Conservation (phyloP, 2,113 vertebrate species). For the Scopus umbretta region DNA sequence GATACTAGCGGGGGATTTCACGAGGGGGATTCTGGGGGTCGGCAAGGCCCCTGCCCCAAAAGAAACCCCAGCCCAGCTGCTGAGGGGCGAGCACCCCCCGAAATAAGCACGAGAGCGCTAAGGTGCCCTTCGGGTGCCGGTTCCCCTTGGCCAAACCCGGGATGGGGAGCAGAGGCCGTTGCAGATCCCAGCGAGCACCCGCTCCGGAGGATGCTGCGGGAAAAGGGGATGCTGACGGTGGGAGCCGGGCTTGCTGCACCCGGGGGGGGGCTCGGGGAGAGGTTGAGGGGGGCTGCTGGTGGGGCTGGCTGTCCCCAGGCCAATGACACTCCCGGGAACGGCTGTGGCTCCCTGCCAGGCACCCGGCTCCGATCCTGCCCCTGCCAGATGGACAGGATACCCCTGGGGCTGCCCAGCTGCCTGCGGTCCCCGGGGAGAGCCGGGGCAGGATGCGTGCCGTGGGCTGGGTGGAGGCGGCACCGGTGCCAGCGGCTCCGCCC, state of each 20-base stretch:
- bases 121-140: neutral
- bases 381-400: neutral
- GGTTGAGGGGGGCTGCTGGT: neutral
- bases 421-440: too few species aligned
- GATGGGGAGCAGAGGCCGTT: neutral
- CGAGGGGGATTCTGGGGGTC: fast-evolving
- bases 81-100: neutral
- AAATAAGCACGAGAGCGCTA: neutral
- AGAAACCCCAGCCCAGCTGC: neutral
- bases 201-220: neutral
- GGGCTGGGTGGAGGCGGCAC: neutral
- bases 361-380: neutral
- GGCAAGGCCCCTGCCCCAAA: neutral
- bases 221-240: neutral
- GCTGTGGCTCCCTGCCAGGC: neutral
- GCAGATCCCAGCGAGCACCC: fast-evolving
- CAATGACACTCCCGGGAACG: neutral
- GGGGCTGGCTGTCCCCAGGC: neutral
- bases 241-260: neutral
- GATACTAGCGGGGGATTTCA: too few species aligned
- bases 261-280: fast-evolving
- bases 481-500: neutral
- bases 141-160: neutral
- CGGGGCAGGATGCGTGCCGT: fast-evolving
- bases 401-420: neutral